Base-by-base conservation (phyloP, 1,140 invertebrate species). In the Pseudobourletiella spinata region DNA sequence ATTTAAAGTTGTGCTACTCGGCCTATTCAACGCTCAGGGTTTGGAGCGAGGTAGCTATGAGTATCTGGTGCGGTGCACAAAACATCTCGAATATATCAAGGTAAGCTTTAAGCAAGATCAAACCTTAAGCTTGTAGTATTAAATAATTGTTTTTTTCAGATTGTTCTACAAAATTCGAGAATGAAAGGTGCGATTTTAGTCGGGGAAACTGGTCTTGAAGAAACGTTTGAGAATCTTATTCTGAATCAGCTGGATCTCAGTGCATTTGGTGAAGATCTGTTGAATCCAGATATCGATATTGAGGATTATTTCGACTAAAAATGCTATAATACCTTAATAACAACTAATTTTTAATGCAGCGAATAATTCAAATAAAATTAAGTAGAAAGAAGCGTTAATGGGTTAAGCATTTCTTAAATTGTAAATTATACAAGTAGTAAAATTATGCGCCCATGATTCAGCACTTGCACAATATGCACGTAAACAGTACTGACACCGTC, bases 211-310 rank as follows among this genome's bases (percentile, higher is more conserved):
- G 91, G 95, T 74, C 78, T 98, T 35, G 96, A 98, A 76, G 96
- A 99, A 79, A 98, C 92, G 71, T 94, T 94, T 79, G 95, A 99
- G 79, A 98, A 98, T 79, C 79, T 99, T 44, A 98, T 98, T 72
- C 78, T 98, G 16, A 94, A 98, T 80, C 87, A 95, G 74, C 80
- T 95, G 56, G 93, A 98, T 79, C 76, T 99, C 35, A 86, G 84
- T 66, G 78, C 82, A 22, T 90, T 87, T 79, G 92, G 90, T 48
- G 90, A 97, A 75, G 85, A 97, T 76, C 83, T 99, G 64, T 79
- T 99, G 3, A 87, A 98, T 80, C 93, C 94, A 20, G 81, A 91
- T 76, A 88, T 98, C 73, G 95, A 99, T 76, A 93, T 99, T 73
- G 95, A 98, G 76, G 96, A 99, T 81, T 99, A 95, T 78, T 99